These are phyloP conservation scores for Lordiphosa stackelbergi DNA, from an alignment of 1,140 invertebrate genomes.

Conservation along the genomic window DNA sequence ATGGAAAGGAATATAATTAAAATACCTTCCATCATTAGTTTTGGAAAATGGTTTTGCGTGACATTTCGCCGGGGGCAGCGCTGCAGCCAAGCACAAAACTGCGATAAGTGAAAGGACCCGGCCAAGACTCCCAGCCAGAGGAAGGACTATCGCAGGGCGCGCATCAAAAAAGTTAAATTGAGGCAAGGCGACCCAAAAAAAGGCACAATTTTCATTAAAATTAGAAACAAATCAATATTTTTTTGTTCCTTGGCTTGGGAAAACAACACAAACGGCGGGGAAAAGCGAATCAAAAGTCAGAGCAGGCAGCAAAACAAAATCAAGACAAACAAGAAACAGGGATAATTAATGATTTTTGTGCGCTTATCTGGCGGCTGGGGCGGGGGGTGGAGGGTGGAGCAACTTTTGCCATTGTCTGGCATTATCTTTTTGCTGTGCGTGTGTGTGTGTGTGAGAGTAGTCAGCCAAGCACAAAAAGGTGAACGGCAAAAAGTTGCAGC, in stretches of 20 bases:
- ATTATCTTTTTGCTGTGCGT: conserved; percentile 67
- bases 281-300: conserved; percentile 62
- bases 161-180: conserved; percentile 75
- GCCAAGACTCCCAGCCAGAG: conserved; percentile 21
- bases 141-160: conserved; percentile 52
- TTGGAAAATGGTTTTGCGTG: conserved; percentile 60
- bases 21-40: conserved; percentile 76
- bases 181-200: conserved; percentile 37
- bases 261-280: conserved; percentile 8
- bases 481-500: conserved; percentile 58
- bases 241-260: conserved; percentile 59
- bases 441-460: conserved; percentile 16
- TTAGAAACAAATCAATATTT: conserved; percentile 76
- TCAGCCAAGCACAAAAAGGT: conserved; percentile 59
- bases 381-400: conserved; percentile 28
- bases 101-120: conserved; percentile 61
- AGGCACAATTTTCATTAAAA: conserved; percentile 71
- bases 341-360: conserved; percentile 76
- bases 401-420: conserved; percentile 72
- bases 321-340: conserved; percentile 63
- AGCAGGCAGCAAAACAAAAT: conserved; percentile 51
- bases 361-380: conserved; percentile 59
- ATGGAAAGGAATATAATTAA: conserved; percentile 63
- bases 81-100: conserved; percentile 65
- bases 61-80: conserved; percentile 56